Conservation (phyloP, 1,140 invertebrate genomes). For the Neodiprion pinetum region DNA sequence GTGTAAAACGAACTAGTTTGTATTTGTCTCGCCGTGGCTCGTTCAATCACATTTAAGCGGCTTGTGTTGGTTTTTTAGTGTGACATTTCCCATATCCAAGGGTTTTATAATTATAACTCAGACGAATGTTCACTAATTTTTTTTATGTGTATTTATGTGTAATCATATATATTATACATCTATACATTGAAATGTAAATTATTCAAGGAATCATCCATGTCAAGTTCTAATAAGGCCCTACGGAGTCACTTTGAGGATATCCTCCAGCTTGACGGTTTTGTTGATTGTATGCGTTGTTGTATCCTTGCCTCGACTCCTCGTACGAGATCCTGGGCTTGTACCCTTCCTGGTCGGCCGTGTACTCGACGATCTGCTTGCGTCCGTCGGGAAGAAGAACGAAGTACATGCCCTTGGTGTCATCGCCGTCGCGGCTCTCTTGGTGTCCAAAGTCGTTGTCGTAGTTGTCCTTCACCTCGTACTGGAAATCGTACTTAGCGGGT, state of each 20-base stretch:
- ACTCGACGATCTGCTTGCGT: slow-evolving; percentile 79
- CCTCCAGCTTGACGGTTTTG: background rate
- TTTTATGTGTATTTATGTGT: too few relatives aligned
- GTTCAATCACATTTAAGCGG: too few relatives aligned
- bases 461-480: slow-evolving; percentile 76
- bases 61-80: too few relatives aligned
- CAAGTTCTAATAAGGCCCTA: too few relatives aligned
- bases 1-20: too few relatives aligned
- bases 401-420: slow-evolving; percentile 72
- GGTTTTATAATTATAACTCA: too few relatives aligned
- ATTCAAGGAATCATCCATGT: too few relatives aligned
- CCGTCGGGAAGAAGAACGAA: slow-evolving; percentile 79
- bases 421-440: slow-evolving; percentile 72
- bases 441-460: slow-evolving; percentile 77
- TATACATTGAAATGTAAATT: too few relatives aligned
- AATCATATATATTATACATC: too few relatives aligned
- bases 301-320: slow-evolving; percentile 65
- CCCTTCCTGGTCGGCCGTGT: slow-evolving; percentile 77
- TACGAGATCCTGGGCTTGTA: slow-evolving; percentile 80
- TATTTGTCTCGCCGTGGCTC: too few relatives aligned
- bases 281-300: slow-evolving; percentile 41
- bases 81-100: too few relatives aligned
- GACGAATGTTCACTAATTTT: too few relatives aligned
- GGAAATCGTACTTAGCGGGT: slow-evolving; percentile 77
- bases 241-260: background rate